phyloP scores from a whole-genome alignment of 2,797 vertebrate species.

The Anableps anableps region DNA sequence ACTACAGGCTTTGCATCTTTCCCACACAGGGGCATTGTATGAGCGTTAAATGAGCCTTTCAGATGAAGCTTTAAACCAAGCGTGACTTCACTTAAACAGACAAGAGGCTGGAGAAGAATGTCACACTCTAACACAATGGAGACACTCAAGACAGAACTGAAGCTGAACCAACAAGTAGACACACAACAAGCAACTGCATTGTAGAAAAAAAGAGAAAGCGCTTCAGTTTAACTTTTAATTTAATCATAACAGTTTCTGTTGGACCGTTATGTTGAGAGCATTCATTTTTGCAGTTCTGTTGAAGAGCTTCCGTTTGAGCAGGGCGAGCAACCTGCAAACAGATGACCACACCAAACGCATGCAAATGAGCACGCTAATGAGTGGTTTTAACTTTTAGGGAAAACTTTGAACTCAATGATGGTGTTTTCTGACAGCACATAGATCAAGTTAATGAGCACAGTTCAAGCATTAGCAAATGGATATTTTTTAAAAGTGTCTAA shows the following conservation, averaged over 20 bases:
- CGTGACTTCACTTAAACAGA: constrained; percentile 65
- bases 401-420: background rate
- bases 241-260: background rate
- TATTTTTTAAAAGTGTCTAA: no score
- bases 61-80: constrained; percentile 64
- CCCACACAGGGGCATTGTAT: constrained; percentile 78
- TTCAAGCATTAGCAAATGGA: background rate
- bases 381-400: background rate
- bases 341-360: background rate
- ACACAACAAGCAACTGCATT: constrained; percentile 25
- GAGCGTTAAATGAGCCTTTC: constrained; percentile 69
- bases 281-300: background rate
- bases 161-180: constrained; percentile 36
- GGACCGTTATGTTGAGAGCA: background rate
- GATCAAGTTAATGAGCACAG: background rate
- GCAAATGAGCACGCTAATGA: background rate
- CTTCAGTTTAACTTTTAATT: constrained; percentile 22
- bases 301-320: background rate
- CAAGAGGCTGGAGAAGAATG: constrained; percentile 61
- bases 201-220: constrained; percentile 32
- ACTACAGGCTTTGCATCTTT: constrained; percentile 63
- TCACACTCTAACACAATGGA: constrained; percentile 57
- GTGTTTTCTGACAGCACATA: background rate
- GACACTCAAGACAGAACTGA: constrained; percentile 55
- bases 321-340: background rate